These are phyloP conservation scores for Pangasius sanitwongsei DNA, from an alignment of 2,797 vertebrate species.

Conservation along the genomic window DNA sequence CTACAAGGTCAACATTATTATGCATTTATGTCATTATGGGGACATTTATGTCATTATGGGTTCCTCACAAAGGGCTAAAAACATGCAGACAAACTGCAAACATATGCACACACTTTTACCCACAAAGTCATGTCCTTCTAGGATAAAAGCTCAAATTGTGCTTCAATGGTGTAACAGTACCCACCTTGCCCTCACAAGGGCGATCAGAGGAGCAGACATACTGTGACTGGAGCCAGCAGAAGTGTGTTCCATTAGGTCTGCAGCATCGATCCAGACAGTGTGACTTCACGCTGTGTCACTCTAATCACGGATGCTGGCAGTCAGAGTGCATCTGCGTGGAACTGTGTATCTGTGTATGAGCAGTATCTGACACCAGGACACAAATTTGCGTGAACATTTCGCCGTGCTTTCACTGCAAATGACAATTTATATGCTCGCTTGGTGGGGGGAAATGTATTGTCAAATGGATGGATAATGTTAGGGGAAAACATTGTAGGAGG, in stretches of 20 bases:
- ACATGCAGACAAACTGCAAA: background rate
- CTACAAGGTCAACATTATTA: background rate
- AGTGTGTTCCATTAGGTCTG: constrained; percentile 19
- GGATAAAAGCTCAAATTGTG: constrained; percentile 38
- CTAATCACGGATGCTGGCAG: constrained; percentile 29
- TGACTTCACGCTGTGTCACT: constrained; percentile 44
- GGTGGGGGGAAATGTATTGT: background rate
- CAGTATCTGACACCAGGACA: background rate
- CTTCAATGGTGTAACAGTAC: constrained; percentile 37
- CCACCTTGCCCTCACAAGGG: constrained; percentile 27
- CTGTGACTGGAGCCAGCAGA: background rate
- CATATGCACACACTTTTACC: background rate
- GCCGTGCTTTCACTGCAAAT: background rate
- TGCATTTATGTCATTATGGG: background rate
- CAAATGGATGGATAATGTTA: background rate
- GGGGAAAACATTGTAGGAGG: background rate
- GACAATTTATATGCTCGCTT: background rate
- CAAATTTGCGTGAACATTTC: background rate
- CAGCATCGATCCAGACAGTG: constrained; percentile 18
- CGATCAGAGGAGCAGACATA: background rate
- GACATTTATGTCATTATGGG: too few species aligned
- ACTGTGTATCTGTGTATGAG: constrained; percentile 10
- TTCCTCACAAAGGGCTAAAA: background rate
- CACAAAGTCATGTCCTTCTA: constrained; percentile 17
- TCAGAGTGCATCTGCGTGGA: constrained; percentile 27